Evolutionary conservation across 2,113 vertebrate species (phyloP).

Genomic region (Colaptes auratus): DNA sequence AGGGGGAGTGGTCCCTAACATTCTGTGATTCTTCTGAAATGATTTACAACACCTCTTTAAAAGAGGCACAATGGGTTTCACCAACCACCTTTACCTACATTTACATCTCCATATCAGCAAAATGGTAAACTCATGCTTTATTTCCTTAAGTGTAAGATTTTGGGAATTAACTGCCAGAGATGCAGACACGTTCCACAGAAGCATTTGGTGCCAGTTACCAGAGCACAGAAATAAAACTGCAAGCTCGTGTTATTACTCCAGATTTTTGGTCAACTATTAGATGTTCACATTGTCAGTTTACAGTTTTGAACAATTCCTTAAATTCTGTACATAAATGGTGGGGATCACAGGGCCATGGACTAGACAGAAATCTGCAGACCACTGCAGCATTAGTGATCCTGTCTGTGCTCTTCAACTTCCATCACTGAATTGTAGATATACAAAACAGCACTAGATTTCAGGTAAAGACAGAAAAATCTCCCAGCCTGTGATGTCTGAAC

Average conservation of each 20-base stretch:
- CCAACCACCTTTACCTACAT: neutral
- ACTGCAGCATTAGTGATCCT: neutral
- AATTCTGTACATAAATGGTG: neutral
- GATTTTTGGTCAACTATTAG: neutral
- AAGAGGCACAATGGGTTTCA: neutral
- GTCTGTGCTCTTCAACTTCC: neutral
- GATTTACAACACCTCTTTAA: neutral
- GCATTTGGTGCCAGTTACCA: neutral
- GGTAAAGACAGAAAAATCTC: neutral
- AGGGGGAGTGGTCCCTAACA: too few species aligned
- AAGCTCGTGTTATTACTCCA: neutral
- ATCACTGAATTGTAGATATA: neutral
- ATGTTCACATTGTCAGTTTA: neutral
- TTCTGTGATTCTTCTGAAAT: neutral
- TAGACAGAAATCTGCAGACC: neutral
- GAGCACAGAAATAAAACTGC: neutral
- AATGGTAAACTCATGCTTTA: neutral
- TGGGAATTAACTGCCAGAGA: neutral
- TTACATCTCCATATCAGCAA: neutral
- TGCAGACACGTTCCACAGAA: neutral
- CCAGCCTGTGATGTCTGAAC: neutral
- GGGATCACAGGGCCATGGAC: neutral
- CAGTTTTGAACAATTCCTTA: neutral
- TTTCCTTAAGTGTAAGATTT: neutral
- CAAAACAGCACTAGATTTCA: neutral